Evolutionary conservation across 2,888 invertebrate species (phyloP).

Genomic region (Clostera curtula): DNA sequence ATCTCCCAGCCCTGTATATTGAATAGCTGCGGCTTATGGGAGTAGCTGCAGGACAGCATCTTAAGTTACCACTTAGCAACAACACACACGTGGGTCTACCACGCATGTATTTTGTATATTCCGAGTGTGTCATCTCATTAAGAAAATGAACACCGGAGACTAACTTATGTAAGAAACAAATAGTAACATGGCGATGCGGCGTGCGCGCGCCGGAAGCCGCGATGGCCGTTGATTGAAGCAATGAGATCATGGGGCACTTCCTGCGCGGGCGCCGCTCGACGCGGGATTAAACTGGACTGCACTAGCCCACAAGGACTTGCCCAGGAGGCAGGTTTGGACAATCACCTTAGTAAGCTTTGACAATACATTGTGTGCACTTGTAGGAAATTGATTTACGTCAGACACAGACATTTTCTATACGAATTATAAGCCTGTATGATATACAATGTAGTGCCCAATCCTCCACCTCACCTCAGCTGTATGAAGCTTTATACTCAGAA

Average conservation of each 20-base stretch:
- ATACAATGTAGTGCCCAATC: too few relatives aligned
- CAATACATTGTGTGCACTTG: too few relatives aligned
- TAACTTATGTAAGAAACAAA: background rate
- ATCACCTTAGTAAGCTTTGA: too few relatives aligned
- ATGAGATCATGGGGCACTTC: conserved; percentile 27
- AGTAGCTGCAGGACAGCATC: too few relatives aligned
- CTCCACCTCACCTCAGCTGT: too few relatives aligned
- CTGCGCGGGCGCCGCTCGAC: conserved; percentile 13
- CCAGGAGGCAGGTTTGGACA: background rate
- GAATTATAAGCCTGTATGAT: too few relatives aligned
- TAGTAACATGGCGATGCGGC: conserved; percentile 6
- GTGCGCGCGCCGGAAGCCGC: conserved; percentile 9
- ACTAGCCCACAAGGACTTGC: background rate
- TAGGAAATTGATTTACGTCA: too few relatives aligned
- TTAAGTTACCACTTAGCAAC: too few relatives aligned
- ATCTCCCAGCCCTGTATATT: too few relatives aligned
- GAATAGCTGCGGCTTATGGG: too few relatives aligned
- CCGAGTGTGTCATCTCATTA: background rate
- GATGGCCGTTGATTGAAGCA: conserved; percentile 22
- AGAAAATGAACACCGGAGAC: conserved; percentile 1
- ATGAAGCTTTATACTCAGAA: too few relatives aligned
- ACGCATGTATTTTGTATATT: background rate
- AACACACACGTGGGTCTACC: background rate
- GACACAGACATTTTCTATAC: too few relatives aligned
- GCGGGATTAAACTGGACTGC: conserved; percentile 1